Percentiles rank a stretch among this genome's conserved stretches.
Conservation (phyloP, 2,797 vertebrate species). For the Sebastes iracundus region DNA sequence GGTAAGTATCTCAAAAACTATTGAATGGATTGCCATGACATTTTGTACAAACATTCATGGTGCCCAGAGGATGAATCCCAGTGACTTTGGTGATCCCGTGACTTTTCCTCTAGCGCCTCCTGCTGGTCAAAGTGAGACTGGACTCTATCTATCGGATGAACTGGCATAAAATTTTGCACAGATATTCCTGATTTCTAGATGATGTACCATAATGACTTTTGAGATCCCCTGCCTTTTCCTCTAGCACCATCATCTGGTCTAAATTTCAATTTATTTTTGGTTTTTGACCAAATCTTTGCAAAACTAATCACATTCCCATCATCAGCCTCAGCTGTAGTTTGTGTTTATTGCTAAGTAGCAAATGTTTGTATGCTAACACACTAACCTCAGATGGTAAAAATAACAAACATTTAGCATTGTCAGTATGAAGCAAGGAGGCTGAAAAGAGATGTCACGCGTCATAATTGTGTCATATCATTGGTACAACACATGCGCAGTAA, state of each 20-base stretch:
- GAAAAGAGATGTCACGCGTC: too few species aligned
- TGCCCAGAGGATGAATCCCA: not conserved
- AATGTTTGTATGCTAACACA: fast-evolving
- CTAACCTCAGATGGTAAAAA: fast-evolving
- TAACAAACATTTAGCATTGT: too few species aligned
- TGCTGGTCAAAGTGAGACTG: not conserved
- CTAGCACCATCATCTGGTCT: not conserved
- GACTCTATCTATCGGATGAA: not conserved
- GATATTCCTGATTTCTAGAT: not conserved
- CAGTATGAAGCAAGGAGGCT: too few species aligned
- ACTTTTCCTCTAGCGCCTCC: not conserved
- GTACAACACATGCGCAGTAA: too few species aligned
- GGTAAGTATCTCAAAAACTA: not conserved
- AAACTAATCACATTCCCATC: not conserved
- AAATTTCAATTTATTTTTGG: not conserved
- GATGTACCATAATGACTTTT: not conserved
- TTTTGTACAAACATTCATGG: not conserved
- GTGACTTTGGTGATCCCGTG: not conserved
- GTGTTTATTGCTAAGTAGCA: too few species aligned
- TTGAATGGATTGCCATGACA: not conserved
- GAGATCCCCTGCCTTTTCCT: not conserved
- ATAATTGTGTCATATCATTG: too few species aligned
- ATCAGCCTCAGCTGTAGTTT: not conserved
- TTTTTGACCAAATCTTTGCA: not conserved
- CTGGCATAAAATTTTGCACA: not conserved